Percentiles rank a stretch among this genome's conserved stretches.
Conservation (phyloP, 2,113 vertebrate species). For the Bos javanicus region DNA sequence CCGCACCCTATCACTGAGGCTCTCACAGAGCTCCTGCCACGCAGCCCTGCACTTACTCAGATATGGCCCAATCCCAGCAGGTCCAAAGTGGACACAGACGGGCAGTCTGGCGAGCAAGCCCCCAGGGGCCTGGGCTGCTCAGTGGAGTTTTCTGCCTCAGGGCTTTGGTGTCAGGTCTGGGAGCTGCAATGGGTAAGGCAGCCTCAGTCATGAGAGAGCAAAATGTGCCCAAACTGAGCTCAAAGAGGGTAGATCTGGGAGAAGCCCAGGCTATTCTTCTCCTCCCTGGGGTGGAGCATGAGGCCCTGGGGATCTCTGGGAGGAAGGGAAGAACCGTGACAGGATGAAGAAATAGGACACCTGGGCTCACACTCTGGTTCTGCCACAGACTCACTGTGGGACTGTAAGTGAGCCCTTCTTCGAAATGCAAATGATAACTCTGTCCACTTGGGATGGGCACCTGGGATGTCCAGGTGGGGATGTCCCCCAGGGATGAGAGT, state of each 20-base stretch:
- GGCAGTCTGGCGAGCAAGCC: rapidly evolving
- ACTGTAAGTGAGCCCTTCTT: neutral
- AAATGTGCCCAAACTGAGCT: neutral
- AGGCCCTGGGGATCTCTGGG: neutral
- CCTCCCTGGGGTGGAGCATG: neutral
- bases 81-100: neutral
- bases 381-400: neutral
- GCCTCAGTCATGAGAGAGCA: neutral
- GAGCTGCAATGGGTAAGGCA: neutral
- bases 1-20: neutral
- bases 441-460: neutral
- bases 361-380: neutral
- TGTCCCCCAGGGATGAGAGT: neutral
- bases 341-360: neutral
- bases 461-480: neutral
- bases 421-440: neutral
- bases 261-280: neutral
- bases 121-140: rapidly evolving
- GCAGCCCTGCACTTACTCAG: neutral
- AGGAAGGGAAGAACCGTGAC: neutral
- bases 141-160: neutral
- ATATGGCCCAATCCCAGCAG: neutral
- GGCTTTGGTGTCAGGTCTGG: neutral
- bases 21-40: neutral
- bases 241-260: neutral